These are phyloP conservation scores for Nephrocerus scutellatus DNA, from an alignment of 2,888 invertebrate genomes.

Conservation along the genomic window DNA sequence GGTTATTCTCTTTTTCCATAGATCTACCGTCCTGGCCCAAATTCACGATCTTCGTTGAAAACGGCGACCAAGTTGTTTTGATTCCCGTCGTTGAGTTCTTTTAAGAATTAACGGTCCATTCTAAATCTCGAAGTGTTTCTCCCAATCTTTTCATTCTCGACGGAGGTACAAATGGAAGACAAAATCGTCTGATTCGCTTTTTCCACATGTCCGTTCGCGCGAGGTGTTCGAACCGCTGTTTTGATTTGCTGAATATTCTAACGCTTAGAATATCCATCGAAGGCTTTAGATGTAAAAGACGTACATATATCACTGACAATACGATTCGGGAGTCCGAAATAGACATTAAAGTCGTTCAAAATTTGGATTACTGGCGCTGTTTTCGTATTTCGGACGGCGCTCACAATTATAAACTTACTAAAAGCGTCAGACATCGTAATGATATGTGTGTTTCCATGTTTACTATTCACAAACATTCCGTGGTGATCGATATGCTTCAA, in stretches of 20 bases:
- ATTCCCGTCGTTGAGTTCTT: conserved; percentile 1
- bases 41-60: too few species aligned
- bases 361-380: conserved; percentile 12
- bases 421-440: conserved; percentile 18
- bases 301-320: conserved; percentile 19
- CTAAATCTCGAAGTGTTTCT: neutral
- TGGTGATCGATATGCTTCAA: conserved; percentile 14
- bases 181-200: neutral
- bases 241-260: too few species aligned
- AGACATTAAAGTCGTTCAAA: conserved; percentile 16
- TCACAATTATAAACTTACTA: conserved; percentile 18
- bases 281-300: conserved; percentile 18
- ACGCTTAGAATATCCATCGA: conserved; percentile 13
- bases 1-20: too few species aligned
- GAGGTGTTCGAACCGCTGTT: too few species aligned
- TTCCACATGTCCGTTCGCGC: too few species aligned
- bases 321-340: conserved; percentile 17
- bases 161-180: neutral
- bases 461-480: conserved; percentile 18
- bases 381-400: conserved; percentile 20
- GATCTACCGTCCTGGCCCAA: too few species aligned
- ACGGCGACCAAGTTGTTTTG: too few species aligned
- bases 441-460: conserved; percentile 17
- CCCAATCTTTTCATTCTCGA: neutral
- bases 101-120: conserved; percentile 1